A percentile compares a stretch with the other conserved stretches of the same genome.
These are phyloP conservation scores for Melospiza melodia DNA, from an alignment of 2,113 vertebrate genomes.

Conservation along the genomic window DNA sequence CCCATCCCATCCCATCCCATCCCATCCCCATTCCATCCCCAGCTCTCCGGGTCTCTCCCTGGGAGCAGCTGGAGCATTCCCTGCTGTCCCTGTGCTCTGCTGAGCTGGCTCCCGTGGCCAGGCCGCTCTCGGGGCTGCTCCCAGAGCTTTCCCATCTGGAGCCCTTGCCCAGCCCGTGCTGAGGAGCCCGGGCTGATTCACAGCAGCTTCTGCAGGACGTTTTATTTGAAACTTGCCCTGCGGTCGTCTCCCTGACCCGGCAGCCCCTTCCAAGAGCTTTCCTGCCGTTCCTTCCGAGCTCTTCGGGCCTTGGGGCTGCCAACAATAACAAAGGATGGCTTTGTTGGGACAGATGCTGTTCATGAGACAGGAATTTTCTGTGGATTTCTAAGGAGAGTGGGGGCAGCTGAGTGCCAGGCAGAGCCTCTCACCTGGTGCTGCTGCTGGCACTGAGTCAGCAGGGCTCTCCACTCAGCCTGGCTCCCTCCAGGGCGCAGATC, in stretches of 20 bases:
- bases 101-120: not conserved
- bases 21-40: no score
- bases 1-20: no score
- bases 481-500: not conserved
- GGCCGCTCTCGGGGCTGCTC: not conserved
- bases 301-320: not conserved
- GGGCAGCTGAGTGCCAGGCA: not conserved
- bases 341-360: not conserved
- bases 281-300: not conserved
- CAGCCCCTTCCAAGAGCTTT: not conserved
- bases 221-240: not conserved
- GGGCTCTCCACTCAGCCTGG: not conserved
- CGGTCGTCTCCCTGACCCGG: not conserved
- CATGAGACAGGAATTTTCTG: not conserved
- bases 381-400: not conserved
- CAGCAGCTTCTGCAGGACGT: not conserved
- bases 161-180: not conserved
- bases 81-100: not conserved
- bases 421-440: not conserved
- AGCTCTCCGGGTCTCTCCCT: no score
- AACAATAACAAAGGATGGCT: constrained; percentile 25
- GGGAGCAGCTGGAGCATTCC: not conserved
- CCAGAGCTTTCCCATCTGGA: not conserved
- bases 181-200: not conserved
- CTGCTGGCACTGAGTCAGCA: not conserved